Base-by-base conservation (phyloP, 2,113 vertebrate genomes). In the Columbina picui region DNA sequence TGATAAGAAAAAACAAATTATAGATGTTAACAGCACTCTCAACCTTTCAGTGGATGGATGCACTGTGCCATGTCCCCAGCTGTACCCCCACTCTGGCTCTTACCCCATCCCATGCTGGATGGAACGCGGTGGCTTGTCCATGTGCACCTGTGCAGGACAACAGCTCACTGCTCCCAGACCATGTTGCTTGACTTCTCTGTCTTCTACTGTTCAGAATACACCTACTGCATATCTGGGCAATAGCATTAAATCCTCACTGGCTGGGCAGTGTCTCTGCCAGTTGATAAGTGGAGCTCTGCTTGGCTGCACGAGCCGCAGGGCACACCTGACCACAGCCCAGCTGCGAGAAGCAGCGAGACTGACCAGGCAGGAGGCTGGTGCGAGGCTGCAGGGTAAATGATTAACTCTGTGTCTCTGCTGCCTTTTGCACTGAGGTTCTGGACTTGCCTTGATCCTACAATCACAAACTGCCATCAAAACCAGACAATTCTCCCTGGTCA, bases 131-230 rank as follows among this genome's bases (percentile, higher is more conserved):
- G 47, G 8, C 43, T 73, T 29, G 32, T 38, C 89, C 11, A 2
- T 0, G 10, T 5, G 6, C 55, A 3, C 22, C 14, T 47, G 25
- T 1, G 13, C 19, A 12, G 0, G 10, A 20, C 1, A 15, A 32
- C 63, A 53, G 4, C 77, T 88, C 6, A 4, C 57, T 32, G 63
- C 41, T 90, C 41, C 20, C 41, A 32, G 47, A 7, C 17, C 0
- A 0, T 4, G 1, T 18, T 21, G 68, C 10, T 68, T 30, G 47
- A 8, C 49, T 77, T 38, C 69, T 60, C 32, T 38, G 20, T 25
- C 69, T 92, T 43, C 41, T 87, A 57, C 73, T 65, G 27, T 22
- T 56, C 57, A 45, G 27, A 63, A 9, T 2, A 30, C 3, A 52
- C 41, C 57, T 68, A 21, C 63, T 80, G 74, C 65, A 5, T 36